Evolutionary conservation across 2,797 vertebrate species (phyloP).

Genomic region (Atherinosoma microstoma): DNA sequence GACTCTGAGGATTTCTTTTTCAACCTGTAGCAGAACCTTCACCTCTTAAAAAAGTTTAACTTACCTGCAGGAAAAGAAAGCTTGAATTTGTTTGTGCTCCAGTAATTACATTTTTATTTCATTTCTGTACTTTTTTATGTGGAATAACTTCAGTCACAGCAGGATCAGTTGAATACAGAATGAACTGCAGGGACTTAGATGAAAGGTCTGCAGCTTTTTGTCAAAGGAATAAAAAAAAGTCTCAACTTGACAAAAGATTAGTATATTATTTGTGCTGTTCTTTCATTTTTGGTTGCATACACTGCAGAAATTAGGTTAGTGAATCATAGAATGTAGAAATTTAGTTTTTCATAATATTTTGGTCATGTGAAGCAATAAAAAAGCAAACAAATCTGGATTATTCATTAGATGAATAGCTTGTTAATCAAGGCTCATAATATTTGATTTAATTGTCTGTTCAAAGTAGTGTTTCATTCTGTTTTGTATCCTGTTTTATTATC

Average conservation of each 20-base stretch:
- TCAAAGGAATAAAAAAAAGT: constrained; percentile 9
- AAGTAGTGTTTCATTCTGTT: neutral
- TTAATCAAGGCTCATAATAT: neutral
- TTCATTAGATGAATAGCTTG: neutral
- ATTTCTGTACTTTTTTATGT: neutral
- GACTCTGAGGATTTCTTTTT: neutral
- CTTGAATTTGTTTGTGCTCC: too few relatives aligned
- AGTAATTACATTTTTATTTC: too few relatives aligned
- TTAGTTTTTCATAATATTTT: neutral
- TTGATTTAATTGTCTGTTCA: neutral
- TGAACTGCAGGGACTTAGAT: constrained; percentile 4
- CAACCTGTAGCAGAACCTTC: neutral
- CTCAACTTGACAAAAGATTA: neutral
- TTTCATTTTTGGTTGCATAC: neutral
- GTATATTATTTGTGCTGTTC: neutral
- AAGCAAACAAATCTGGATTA: neutral
- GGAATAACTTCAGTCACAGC: constrained; percentile 6
- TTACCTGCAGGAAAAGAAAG: too few relatives aligned
- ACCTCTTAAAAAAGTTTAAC: neutral
- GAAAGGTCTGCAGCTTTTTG: constrained; percentile 3
- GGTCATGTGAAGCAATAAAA: neutral
- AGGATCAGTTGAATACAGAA: neutral
- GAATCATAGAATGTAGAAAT: neutral
- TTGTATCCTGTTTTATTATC: neutral
- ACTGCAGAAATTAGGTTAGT: neutral